Evolutionary conservation across 2,888 invertebrate genomes (phyloP).

Genomic region (Loripinus fragilis): DNA sequence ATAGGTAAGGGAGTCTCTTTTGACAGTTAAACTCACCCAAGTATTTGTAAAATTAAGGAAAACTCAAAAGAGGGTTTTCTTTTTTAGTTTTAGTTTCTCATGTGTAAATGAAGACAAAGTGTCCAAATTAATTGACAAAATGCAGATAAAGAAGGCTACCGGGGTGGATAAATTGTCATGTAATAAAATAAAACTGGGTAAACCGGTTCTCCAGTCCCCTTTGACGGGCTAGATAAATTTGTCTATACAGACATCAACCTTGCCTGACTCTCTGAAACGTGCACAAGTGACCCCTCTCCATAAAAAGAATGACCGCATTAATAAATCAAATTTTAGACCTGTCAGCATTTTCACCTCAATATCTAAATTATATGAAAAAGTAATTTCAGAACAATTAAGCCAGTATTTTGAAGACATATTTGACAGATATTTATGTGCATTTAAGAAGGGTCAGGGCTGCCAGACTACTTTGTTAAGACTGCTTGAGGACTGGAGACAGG

Average conservation of each 20-base stretch:
- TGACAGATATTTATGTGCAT: constrained; percentile 38
- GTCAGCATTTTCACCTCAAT: constrained; percentile 42
- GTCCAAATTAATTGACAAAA: not conserved
- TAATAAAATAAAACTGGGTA: not conserved
- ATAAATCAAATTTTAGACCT: constrained; percentile 31
- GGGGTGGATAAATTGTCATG: constrained; percentile 5
- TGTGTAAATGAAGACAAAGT: not conserved
- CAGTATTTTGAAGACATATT: constrained; percentile 41
- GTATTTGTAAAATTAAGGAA: constrained; percentile 15
- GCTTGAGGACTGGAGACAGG: constrained; percentile 9
- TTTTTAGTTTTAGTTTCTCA: not conserved
- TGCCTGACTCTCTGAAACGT: constrained; percentile 18
- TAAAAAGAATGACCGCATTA: too few relatives aligned
- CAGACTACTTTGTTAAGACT: constrained; percentile 30
- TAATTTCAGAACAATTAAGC: constrained; percentile 33
- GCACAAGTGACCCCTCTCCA: constrained; percentile 16
- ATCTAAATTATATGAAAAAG: constrained; percentile 49
- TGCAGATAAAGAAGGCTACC: constrained; percentile 6
- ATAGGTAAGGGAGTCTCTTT: not conserved
- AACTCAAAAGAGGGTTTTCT: not conserved
- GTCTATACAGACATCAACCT: constrained; percentile 4
- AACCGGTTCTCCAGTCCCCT: constrained; percentile 2
- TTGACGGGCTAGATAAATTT: constrained; percentile 12
- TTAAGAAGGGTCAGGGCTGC: constrained; percentile 44
- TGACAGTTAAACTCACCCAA: constrained; percentile 9